Conservation (phyloP, 2,888 invertebrate genomes). For the Drosophila leonis region DNA sequence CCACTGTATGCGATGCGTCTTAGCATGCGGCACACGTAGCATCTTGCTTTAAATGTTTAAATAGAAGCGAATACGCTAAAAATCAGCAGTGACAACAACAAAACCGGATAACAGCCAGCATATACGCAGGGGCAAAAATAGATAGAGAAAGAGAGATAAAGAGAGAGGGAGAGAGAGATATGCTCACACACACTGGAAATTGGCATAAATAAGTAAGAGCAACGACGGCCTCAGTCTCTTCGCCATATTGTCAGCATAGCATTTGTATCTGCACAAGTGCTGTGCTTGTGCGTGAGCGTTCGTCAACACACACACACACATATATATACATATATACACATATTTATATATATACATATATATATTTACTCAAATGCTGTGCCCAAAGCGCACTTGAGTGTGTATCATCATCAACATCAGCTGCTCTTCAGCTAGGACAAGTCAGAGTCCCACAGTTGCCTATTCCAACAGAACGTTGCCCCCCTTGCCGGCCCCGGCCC, state of each 20-base stretch:
- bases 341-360: slow-evolving; percentile 27
- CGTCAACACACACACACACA: background rate
- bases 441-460: slow-evolving; percentile 34
- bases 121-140: slow-evolving; percentile 27
- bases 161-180: slow-evolving; percentile 17
- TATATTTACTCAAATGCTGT: slow-evolving; percentile 76
- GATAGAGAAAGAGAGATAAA: slow-evolving; percentile 10
- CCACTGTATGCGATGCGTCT: slow-evolving; percentile 33
- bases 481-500: background rate
- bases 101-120: slow-evolving; percentile 34
- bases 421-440: slow-evolving; percentile 74
- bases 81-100: slow-evolving; percentile 56
- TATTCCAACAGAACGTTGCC: slow-evolving; percentile 22
- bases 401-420: slow-evolving; percentile 81
- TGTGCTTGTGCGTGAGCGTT: slow-evolving; percentile 29
- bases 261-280: slow-evolving; percentile 24
- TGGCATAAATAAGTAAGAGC: slow-evolving; percentile 79
- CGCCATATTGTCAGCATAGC: slow-evolving; percentile 72
- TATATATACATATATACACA: background rate
- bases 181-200: slow-evolving; percentile 50
- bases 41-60: slow-evolving; percentile 75
- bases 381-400: slow-evolving; percentile 81
- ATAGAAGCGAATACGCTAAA: slow-evolving; percentile 66
- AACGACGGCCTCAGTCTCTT: slow-evolving; percentile 45
- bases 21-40: slow-evolving; percentile 69